These are phyloP conservation scores for Proteles cristata DNA, from an alignment of 2,113 vertebrate genomes.

Conservation along the genomic window DNA sequence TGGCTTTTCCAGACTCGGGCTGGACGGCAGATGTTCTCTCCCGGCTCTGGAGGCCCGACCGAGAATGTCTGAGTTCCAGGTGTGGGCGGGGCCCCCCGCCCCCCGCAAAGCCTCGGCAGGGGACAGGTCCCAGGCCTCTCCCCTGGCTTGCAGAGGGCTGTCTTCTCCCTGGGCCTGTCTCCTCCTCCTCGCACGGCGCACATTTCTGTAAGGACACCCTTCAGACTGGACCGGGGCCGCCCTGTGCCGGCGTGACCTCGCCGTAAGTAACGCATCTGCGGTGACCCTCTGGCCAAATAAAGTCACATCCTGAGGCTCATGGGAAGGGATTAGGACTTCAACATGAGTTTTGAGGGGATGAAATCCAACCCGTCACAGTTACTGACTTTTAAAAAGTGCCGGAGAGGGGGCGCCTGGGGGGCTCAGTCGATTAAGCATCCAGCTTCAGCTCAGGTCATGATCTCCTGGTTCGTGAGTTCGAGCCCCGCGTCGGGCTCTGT, in stretches of 20 bases:
- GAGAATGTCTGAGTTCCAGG: rapidly evolving
- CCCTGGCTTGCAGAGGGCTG: rapidly evolving
- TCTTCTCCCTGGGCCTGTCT: not conserved
- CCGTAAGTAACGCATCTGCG: rapidly evolving
- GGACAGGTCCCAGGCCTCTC: not conserved
- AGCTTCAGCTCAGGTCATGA: no score
- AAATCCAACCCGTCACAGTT: no score
- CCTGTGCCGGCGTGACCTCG: rapidly evolving
- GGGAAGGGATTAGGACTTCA: rapidly evolving
- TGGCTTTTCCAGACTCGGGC: not conserved
- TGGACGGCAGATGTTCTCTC: not conserved
- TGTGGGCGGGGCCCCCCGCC: no score
- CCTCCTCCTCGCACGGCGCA: rapidly evolving
- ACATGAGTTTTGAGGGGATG: no score
- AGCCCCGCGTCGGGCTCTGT: no score
- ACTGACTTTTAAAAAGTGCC: not conserved
- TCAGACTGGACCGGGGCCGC: no score
- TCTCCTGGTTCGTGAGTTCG: no score
- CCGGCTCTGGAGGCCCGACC: not conserved
- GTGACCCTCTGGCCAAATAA: not conserved
- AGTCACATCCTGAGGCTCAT: not conserved
- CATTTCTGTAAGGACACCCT: not conserved
- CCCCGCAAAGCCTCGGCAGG: not conserved
- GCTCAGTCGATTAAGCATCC: no score
- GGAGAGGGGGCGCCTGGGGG: no score